Conservation (phyloP, 2,888 invertebrate species). For the Amiota mariae region DNA sequence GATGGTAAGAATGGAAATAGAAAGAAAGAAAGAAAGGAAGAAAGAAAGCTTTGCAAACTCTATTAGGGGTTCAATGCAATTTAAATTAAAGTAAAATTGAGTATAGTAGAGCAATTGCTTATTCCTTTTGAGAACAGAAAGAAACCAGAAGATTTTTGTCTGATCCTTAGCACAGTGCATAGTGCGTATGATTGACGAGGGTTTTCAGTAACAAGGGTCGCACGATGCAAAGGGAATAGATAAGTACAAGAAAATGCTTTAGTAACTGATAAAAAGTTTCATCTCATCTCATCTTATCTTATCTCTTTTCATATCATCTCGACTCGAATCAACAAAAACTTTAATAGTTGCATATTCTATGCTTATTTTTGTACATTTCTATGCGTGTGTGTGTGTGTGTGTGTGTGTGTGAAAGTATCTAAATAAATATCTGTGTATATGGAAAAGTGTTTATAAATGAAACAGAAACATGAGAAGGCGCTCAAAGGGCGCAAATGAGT, state of each 20-base stretch:
- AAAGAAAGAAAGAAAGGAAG: not conserved
- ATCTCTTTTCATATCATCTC: too few species aligned
- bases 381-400: not conserved
- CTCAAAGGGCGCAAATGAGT: slow-evolving; percentile 20
- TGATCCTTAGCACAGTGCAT: not conserved
- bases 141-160: not conserved
- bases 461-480: not conserved
- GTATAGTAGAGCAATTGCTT: not conserved
- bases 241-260: not conserved
- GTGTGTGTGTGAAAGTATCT: not conserved
- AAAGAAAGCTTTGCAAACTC: not conserved
- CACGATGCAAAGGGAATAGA: not conserved
- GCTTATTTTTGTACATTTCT: not conserved
- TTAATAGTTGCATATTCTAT: slow-evolving; percentile 8
- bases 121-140: not conserved
- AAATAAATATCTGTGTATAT: not conserved
- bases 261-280: not conserved
- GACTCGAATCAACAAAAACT: not conserved
- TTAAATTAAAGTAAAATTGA: not conserved
- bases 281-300: too few species aligned
- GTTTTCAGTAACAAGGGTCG: too few species aligned
- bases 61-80: not conserved
- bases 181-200: not conserved
- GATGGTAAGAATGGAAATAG: not conserved
- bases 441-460: not conserved